These are phyloP conservation scores for Nephrotoma appendiculata DNA, from an alignment of 2,888 invertebrate species.

Conservation along the genomic window DNA sequence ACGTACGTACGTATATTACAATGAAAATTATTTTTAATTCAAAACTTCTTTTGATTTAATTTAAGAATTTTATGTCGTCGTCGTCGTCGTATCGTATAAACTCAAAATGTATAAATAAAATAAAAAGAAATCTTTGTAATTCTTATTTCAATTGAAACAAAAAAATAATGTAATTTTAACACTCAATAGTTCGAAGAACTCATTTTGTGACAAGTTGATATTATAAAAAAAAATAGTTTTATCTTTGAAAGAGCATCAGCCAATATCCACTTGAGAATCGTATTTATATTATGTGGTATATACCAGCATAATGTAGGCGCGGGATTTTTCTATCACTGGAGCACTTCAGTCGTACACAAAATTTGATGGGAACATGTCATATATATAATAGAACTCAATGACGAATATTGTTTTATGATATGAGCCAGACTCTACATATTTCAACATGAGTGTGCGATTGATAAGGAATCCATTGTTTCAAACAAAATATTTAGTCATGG, in stretches of 20 bases:
- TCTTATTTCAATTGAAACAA: not conserved
- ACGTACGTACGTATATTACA: not conserved
- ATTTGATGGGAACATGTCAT: not conserved
- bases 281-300: not conserved
- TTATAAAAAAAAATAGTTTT: not conserved
- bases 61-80: not conserved
- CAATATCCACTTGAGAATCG: not conserved
- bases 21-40: not conserved
- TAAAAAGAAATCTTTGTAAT: not conserved
- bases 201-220: not conserved
- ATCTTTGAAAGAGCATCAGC: not conserved
- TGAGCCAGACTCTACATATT: not conserved
- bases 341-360: not conserved
- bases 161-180: not conserved
- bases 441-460: not conserved
- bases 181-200: not conserved
- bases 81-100: not conserved
- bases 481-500: not conserved
- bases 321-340: not conserved
- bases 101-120: not conserved
- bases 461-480: not conserved
- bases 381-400: not conserved
- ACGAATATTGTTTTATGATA: not conserved
- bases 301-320: not conserved
- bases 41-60: not conserved